A percentile compares a stretch with the other conserved stretches of the same genome.
These are phyloP conservation scores for Lycocerus yunnanus DNA, from an alignment of 2,888 invertebrate genomes.

Conservation along the genomic window DNA sequence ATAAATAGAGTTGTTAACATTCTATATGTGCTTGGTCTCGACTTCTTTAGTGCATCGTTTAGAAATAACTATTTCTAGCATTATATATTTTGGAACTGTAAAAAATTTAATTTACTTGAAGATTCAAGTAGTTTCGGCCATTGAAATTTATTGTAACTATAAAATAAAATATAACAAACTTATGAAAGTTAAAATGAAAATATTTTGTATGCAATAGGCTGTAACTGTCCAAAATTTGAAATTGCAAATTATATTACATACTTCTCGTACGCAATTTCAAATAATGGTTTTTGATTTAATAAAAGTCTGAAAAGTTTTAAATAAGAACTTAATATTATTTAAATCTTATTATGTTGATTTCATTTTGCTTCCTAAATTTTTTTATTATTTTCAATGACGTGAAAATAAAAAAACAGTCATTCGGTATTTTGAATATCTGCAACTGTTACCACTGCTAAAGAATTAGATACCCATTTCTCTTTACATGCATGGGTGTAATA, in stretches of 20 bases:
- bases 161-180: neutral
- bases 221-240: neutral
- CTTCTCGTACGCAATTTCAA: neutral
- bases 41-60: constrained; percentile 1
- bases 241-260: neutral
- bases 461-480: neutral
- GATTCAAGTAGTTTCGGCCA: neutral
- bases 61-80: neutral
- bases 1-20: constrained; percentile 1
- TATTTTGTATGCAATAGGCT: neutral
- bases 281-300: neutral
- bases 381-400: neutral
- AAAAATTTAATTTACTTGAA: neutral
- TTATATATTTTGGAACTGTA: neutral
- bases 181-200: neutral
- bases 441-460: neutral
- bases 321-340: neutral
- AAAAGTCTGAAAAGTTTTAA: neutral
- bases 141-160: neutral
- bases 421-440: neutral
- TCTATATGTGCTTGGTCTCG: neutral
- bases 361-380: neutral
- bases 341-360: neutral
- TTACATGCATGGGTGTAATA: neutral
- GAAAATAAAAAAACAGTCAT: neutral